phyloP scores from a whole-genome alignment of 1,140 invertebrate species.

The Lucilia sericata region DNA sequence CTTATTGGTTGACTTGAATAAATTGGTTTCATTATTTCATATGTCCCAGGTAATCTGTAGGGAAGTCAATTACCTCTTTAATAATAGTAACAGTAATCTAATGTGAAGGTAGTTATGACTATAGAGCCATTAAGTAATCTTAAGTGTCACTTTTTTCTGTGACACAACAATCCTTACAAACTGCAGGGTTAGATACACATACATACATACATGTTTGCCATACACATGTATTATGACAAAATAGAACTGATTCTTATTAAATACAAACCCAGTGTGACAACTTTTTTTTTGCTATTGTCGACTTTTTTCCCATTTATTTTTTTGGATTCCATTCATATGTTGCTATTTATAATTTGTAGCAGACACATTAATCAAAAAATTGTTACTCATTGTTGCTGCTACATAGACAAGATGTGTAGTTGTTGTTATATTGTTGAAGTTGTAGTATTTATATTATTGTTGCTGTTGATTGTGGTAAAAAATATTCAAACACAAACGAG shows the following conservation, averaged over 20 bases:
- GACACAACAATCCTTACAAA: no score
- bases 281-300: neutral
- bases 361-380: conserved; percentile 68
- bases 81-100: no score
- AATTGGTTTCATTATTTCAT: no score
- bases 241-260: conserved; percentile 15
- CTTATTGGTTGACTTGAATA: no score
- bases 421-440: neutral
- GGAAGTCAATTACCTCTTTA: no score
- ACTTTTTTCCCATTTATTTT: neutral
- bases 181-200: no score
- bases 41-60: no score
- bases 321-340: conserved; percentile 38
- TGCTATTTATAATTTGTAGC: conserved; percentile 64
- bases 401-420: neutral
- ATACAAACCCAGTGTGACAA: neutral
- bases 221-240: neutral
- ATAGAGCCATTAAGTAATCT: no score
- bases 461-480: conserved; percentile 32
- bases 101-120: no score
- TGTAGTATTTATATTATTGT: neutral
- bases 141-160: no score
- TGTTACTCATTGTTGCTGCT: conserved; percentile 54
- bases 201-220: no score
- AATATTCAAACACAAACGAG: neutral